Conservation (phyloP, 2,113 vertebrate species). For the Pomatorhinus ruficollis region DNA sequence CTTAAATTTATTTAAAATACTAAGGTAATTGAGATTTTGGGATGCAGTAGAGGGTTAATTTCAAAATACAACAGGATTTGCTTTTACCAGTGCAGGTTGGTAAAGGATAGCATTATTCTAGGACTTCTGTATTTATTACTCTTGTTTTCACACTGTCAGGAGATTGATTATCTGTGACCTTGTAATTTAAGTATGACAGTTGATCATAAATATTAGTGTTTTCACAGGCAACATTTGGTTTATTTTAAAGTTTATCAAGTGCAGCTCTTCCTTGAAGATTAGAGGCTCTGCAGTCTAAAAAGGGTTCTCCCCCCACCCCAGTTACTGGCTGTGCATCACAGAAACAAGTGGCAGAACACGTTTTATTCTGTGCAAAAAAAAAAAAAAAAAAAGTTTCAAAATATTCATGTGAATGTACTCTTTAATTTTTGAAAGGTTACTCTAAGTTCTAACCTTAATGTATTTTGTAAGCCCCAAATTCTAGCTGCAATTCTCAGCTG, state of each 20-base stretch:
- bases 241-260: neutral
- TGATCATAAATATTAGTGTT: neutral
- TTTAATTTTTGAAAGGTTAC: neutral
- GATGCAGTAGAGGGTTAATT: neutral
- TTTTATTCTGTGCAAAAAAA: neutral
- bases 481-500: neutral
- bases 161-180: neutral
- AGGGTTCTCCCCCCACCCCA: rapidly evolving
- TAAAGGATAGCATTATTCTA: neutral
- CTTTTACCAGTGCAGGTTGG: neutral
- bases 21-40: neutral
- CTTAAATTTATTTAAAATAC: neutral
- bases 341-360: neutral
- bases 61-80: neutral
- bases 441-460: neutral
- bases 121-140: neutral
- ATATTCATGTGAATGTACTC: neutral
- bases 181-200: neutral
- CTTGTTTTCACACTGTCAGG: neutral
- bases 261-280: neutral
- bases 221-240: neutral
- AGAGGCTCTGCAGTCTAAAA: neutral
- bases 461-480: neutral
- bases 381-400: neutral
- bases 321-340: neutral